Evolutionary conservation across 2,888 invertebrate genomes (phyloP).

Genomic region (Scaptomyza cyrtandrae): DNA sequence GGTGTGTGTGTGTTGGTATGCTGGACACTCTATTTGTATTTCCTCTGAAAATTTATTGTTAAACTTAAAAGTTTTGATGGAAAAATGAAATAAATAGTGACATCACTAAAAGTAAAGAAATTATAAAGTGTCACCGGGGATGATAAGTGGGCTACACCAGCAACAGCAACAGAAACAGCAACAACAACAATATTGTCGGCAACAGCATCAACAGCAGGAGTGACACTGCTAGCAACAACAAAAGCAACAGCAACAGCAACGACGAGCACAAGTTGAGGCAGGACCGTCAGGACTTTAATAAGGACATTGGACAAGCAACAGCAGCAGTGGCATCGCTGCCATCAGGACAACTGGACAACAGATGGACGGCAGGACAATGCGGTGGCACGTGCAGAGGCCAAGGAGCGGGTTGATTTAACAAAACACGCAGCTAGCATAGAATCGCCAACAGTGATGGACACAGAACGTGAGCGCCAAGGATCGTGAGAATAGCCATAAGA

Average conservation of each 20-base stretch:
- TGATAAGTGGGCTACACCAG: slow-evolving; percentile 83
- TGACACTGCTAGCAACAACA: slow-evolving; percentile 62
- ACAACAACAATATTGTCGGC: slow-evolving; percentile 55
- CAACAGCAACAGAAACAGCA: slow-evolving; percentile 55
- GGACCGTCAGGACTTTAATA: slow-evolving; percentile 75
- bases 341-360: slow-evolving; percentile 40
- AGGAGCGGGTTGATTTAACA: slow-evolving; percentile 60
- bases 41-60: slow-evolving; percentile 82
- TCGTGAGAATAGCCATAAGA: slow-evolving; percentile 1
- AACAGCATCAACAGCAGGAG: slow-evolving; percentile 69
- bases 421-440: slow-evolving; percentile 47
- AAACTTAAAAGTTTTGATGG: slow-evolving; percentile 84
- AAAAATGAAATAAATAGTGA: slow-evolving; percentile 84
- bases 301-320: slow-evolving; percentile 72
- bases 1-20: slow-evolving; percentile 48
- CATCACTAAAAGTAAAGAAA: slow-evolving; percentile 84
- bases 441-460: slow-evolving; percentile 35
- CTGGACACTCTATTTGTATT: slow-evolving; percentile 81
- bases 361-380: slow-evolving; percentile 48
- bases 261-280: slow-evolving; percentile 73
- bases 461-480: slow-evolving; percentile 15
- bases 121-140: slow-evolving; percentile 84
- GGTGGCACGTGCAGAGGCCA: slow-evolving; percentile 59
- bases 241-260: slow-evolving; percentile 24
- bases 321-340: slow-evolving; percentile 40